phyloP scores from a whole-genome alignment of 2,888 invertebrate species.

The Mayetiola destructor region DNA sequence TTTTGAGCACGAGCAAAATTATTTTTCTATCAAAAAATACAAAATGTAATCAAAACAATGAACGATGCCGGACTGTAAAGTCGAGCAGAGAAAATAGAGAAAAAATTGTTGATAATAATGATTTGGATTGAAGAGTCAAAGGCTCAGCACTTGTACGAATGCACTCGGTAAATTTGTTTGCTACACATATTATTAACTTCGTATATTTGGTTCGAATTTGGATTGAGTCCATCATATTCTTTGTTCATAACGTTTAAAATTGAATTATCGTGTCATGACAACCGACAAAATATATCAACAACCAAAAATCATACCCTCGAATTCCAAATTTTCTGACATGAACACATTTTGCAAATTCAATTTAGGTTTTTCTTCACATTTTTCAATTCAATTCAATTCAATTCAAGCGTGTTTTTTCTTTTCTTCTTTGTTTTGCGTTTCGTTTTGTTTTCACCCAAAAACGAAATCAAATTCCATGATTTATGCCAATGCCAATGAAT shows the following conservation, averaged over 20 bases:
- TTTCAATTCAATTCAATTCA: not conserved
- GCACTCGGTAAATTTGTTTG: not conserved
- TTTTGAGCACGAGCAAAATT: too few species aligned
- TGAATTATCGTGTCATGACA: constrained; percentile 12
- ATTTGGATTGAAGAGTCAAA: too few species aligned
- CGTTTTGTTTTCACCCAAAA: not conserved
- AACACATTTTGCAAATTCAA: constrained; percentile 6
- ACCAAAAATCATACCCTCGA: not conserved
- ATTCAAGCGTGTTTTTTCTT: not conserved
- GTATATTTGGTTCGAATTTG: not conserved
- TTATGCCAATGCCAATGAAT: too few species aligned
- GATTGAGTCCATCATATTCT: constrained; percentile 4
- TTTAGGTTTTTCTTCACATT: not conserved
- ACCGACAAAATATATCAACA: not conserved
- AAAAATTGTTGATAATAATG: too few species aligned
- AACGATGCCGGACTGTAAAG: not conserved
- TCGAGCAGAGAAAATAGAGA: too few species aligned
- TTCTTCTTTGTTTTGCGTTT: not conserved
- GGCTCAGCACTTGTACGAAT: constrained; percentile 3
- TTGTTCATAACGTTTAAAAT: constrained; percentile 11
- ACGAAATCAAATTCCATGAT: not conserved
- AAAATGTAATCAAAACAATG: not conserved
- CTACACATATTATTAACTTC: too few species aligned
- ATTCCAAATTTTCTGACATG: not conserved
- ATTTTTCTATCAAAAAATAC: not conserved